Conservation (phyloP, 2,888 invertebrate species). For the Drosophila prostipennis region DNA sequence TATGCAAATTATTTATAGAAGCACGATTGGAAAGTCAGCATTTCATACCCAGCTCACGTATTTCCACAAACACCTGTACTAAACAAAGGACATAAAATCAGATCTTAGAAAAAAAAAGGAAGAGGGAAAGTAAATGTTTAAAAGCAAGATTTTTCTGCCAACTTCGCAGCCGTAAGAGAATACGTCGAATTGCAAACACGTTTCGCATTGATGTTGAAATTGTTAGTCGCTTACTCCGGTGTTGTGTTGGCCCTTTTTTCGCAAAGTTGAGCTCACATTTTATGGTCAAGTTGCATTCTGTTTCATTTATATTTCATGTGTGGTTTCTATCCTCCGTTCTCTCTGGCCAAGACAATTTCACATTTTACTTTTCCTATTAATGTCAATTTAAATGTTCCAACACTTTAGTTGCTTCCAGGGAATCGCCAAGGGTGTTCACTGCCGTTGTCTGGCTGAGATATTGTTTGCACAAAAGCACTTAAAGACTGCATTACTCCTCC, state of each 20-base stretch:
- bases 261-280: constrained; percentile 42
- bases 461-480: constrained; percentile 41
- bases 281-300: constrained; percentile 56
- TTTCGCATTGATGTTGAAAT: constrained; percentile 56
- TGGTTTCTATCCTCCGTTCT: constrained; percentile 23
- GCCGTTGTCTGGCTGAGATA: constrained; percentile 32
- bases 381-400: constrained; percentile 59
- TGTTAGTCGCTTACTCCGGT: constrained; percentile 12
- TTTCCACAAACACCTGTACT: constrained; percentile 21
- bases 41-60: constrained; percentile 51
- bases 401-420: constrained; percentile 21
- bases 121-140: constrained; percentile 4
- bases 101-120: constrained; percentile 22
- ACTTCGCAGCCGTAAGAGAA: constrained; percentile 4
- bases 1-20: not conserved
- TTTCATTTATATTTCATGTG: constrained; percentile 58
- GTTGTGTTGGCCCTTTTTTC: constrained; percentile 9
- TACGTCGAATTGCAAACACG: constrained; percentile 60
- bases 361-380: constrained; percentile 47
- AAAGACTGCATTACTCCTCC: constrained; percentile 41
- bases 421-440: constrained; percentile 5
- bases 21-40: not conserved
- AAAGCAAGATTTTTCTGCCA: constrained; percentile 26
- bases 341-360: constrained; percentile 35
- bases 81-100: constrained; percentile 65